Percentiles rank a stretch among this genome's conserved stretches.
These are phyloP conservation scores for Hucho hucho DNA, from an alignment of 2,113 vertebrate species.

Conservation along the genomic window DNA sequence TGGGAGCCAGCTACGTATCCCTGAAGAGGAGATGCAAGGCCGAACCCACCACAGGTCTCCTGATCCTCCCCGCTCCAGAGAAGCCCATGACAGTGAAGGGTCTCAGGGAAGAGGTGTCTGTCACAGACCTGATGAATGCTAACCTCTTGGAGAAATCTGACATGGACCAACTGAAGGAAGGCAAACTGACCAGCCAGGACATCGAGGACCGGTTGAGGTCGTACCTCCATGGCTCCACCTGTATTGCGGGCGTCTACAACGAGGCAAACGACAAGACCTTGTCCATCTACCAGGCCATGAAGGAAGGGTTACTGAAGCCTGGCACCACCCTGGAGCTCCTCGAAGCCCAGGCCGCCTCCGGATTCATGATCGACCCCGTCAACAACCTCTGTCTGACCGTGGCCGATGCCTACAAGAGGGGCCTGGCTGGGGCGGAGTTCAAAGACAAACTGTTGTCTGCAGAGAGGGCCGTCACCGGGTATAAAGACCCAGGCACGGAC, in stretches of 20 bases:
- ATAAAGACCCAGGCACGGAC: slow-evolving; percentile 84
- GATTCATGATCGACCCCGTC: slow-evolving; percentile 92
- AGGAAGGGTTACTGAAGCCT: slow-evolving; percentile 81
- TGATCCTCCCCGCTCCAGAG: slow-evolving; percentile 84
- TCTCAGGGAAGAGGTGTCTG: slow-evolving; percentile 80
- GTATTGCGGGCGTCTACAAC: slow-evolving; percentile 92
- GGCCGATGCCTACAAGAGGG: slow-evolving; percentile 84
- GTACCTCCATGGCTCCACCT: slow-evolving; percentile 88
- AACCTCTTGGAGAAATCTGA: slow-evolving; percentile 82
- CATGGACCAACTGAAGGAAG: slow-evolving; percentile 77
- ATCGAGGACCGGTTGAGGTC: slow-evolving; percentile 82
- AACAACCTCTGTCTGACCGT: slow-evolving; percentile 85
- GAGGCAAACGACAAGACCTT: slow-evolving; percentile 83
- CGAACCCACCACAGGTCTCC: slow-evolving; percentile 83
- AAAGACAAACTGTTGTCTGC: slow-evolving; percentile 89
- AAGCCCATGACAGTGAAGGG: slow-evolving; percentile 85
- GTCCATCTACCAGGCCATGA: slow-evolving; percentile 91
- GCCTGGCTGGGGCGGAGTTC: slow-evolving; percentile 89
- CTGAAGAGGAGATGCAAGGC: slow-evolving; percentile 84
- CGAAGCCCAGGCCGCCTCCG: slow-evolving; percentile 95
- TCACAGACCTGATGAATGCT: slow-evolving; percentile 82
- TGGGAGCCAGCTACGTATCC: slow-evolving; percentile 80
- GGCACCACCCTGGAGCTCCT: slow-evolving; percentile 89
- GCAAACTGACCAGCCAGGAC: slow-evolving; percentile 82
- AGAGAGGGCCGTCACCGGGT: slow-evolving; percentile 92